Evolutionary conservation across 1,140 invertebrate genomes (phyloP), one percentile per base, ranked within the genome.

Genomic region (Procambarus clarkii): DNA sequence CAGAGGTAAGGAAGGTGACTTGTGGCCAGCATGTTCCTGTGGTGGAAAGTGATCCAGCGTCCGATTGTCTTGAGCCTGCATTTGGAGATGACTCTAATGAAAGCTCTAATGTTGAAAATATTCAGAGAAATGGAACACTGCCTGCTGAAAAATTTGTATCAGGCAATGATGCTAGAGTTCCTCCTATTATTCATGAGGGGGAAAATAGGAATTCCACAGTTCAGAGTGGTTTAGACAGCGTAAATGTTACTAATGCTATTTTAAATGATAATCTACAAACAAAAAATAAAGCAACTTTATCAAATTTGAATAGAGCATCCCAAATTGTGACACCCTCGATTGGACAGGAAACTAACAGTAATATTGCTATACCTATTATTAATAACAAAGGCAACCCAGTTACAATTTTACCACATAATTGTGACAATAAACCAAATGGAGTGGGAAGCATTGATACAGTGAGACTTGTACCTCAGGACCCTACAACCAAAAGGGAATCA

Each of bases 341-440:
- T 50, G n/a, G 79, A 74, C 87, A 82, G 50, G 87, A 76, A n/a
- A 89, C 82, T 76, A 88, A 81, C 64, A 54, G 44, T 89, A 21
- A 11, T 34, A 44, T 87, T 18, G 46, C 24, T 8, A 15, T 69
- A 18, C 58, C 81, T 69, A 24, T 69, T 8, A 69, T 83, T 45
- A 58, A 60, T n/a, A 78, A 8, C n/a, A 87, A 78, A 60, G 85
- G 54, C 9, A 45, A 58, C 13, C 11, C 84, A 48, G 71, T 54
- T 46, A 50, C 24, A 34, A 45, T 54, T 50, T 54, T 77, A 58
- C 9, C 83, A 71, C n/a, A 50, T 34, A 76, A n/a, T 2, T 34
- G 58, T 84, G 60, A 84, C n/a, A 74, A 5, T 71, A 64, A n/a
- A 34, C 64, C 3, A 13, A 4, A 7, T 34, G 34, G 44, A 69